These are phyloP conservation scores for Drosophila nr. perissopoda DNA, from an alignment of 2,888 invertebrate species.

Conservation along the genomic window DNA sequence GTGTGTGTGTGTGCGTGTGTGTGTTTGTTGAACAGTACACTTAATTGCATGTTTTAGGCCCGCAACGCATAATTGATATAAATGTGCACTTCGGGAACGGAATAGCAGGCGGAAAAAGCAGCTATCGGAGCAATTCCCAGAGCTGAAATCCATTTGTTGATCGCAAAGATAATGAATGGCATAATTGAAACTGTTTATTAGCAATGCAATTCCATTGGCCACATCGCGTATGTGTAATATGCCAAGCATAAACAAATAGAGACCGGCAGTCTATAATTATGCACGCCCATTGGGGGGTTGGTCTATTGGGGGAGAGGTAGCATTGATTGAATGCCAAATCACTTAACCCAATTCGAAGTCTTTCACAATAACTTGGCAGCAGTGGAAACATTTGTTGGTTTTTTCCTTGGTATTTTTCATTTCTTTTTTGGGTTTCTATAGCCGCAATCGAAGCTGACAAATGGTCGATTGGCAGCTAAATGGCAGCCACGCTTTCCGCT, in stretches of 20 bases:
- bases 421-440: constrained; percentile 28
- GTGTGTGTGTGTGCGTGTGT: background rate
- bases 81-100: constrained; percentile 41
- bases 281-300: constrained; percentile 26
- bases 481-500: constrained; percentile 71
- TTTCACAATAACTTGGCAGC: constrained; percentile 72
- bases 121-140: constrained; percentile 41
- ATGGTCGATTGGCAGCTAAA: constrained; percentile 78
- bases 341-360: constrained; percentile 75
- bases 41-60: constrained; percentile 49
- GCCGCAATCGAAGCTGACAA: constrained; percentile 69
- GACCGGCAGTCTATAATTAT: constrained; percentile 59
- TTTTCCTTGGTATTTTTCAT: background rate
- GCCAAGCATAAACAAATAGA: constrained; percentile 58
- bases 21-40: constrained; percentile 11
- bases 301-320: background rate
- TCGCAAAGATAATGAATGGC: constrained; percentile 69
- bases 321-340: constrained; percentile 74
- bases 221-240: constrained; percentile 54
- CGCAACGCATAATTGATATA: constrained; percentile 70
- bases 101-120: constrained; percentile 20
- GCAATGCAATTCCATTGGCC: constrained; percentile 36
- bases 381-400: constrained; percentile 14
- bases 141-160: constrained; percentile 44
- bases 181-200: constrained; percentile 66